Evolutionary conservation across 2,113 vertebrate species (phyloP), one percentile per base, ranked within the genome.

Genomic region (Dendropsophus ebraccatus): DNA sequence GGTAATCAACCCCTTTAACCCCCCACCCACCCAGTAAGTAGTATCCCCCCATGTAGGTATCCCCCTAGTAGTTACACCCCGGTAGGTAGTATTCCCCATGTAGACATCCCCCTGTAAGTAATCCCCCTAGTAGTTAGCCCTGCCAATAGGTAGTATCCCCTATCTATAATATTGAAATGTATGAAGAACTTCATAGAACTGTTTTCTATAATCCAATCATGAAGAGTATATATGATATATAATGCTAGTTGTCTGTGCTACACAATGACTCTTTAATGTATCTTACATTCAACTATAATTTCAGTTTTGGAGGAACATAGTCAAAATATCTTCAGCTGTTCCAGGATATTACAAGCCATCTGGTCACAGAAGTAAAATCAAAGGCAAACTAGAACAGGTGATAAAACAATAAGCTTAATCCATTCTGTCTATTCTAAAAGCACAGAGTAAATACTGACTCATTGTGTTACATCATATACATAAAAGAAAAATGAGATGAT

Each of bases 381-480:
- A 65, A 85, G 28, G 58, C 7, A 52, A 25, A 74, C 35, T 41
- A 49, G 52, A 80, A 69, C 62, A 79, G 74, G 75, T 79, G 84
- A 69, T 84, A 70, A 21, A 70, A 86, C 41, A 72, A 85, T 69
- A 73, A 21, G 69, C 65, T 32, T 81, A 45, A 80, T 86, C 30
- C 70, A 41, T 54, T 45, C 11, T 80, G 50, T 86, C 47, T 86
- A 41, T 58, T 30, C 35, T n/a, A 32, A 45, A 30, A 47, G 69
- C 54, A n/a, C 28, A 80, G 23, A 32, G 67, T 35, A 80, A 72
- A 69, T 70, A 86, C 77, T 81, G 76, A 73, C 69, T 45, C 76
- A 86, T 60, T 79, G 25, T n/a, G 16, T 49, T 81, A 49, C 77
- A 86, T 81, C 65, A 45, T n/a, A 58, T 30, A 86, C 65, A 81